Percentiles rank a stretch among this genome's conserved stretches.
phyloP scores from a whole-genome alignment of 1,140 invertebrate genomes.

The Drosophila kurseongensis region DNA sequence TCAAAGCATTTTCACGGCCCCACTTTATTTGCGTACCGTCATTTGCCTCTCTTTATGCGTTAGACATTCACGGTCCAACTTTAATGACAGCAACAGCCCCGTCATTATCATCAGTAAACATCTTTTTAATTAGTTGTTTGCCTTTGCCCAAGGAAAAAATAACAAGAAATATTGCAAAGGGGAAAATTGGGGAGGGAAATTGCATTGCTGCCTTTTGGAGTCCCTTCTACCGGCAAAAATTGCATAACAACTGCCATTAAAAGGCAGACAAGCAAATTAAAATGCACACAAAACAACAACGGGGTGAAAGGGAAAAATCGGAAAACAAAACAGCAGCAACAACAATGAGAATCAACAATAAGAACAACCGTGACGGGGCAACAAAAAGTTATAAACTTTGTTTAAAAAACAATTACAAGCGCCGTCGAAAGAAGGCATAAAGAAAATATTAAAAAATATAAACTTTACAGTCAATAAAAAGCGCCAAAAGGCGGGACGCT shows the following conservation, averaged over 20 bases:
- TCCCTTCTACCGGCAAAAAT: constrained; percentile 55
- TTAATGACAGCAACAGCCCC: constrained; percentile 33
- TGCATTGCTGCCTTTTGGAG: constrained; percentile 60
- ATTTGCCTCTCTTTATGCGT: constrained; percentile 1
- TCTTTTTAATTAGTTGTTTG: constrained; percentile 74
- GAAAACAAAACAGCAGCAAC: constrained; percentile 29
- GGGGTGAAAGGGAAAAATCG: background rate
- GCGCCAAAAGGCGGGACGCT: constrained; percentile 67
- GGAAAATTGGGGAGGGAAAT: constrained; percentile 23
- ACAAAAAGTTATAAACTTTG: constrained; percentile 77
- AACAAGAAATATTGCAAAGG: constrained; percentile 20
- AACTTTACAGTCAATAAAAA: constrained; percentile 78
- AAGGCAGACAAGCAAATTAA: constrained; percentile 80
- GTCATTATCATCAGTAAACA: constrained; percentile 41
- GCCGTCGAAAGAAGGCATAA: constrained; percentile 41
- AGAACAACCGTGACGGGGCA: constrained; percentile 39
- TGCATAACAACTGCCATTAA: constrained; percentile 76
- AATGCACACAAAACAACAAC: constrained; percentile 45
- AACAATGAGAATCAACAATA: constrained; percentile 39
- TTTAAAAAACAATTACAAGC: constrained; percentile 76
- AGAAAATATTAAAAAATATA: constrained; percentile 79
- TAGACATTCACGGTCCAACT: constrained; percentile 27
- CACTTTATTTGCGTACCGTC: constrained; percentile 16
- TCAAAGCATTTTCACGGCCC: constrained; percentile 5
- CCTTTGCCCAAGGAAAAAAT: constrained; percentile 33